These are phyloP conservation scores for Cryptoblepharus egeriae DNA, from an alignment of 2,797 vertebrate genomes.

Conservation along the genomic window DNA sequence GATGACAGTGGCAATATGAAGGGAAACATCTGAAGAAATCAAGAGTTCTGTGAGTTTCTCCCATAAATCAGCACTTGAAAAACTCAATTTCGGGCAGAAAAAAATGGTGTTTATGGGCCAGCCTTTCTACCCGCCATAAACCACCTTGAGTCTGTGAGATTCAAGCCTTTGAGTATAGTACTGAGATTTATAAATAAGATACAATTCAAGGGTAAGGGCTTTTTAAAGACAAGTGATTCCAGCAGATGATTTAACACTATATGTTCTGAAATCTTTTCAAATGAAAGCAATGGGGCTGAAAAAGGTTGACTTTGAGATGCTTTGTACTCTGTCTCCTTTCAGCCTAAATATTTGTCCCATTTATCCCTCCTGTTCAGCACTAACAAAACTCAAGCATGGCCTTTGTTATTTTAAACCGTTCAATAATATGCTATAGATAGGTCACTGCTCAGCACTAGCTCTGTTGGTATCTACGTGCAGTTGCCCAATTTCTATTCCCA, in stretches of 20 bases:
- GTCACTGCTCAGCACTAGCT: background rate
- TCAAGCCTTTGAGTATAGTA: too few species aligned
- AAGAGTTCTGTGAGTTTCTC: too few species aligned
- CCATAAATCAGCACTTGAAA: too few species aligned
- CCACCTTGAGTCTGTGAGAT: too few species aligned
- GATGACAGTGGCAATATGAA: too few species aligned
- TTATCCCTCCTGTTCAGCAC: background rate
- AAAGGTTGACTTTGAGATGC: background rate
- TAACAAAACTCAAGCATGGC: background rate
- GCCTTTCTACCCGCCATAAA: too few species aligned
- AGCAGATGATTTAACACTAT: background rate
- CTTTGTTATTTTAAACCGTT: background rate
- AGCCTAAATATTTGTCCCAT: background rate
- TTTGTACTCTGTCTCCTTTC: background rate
- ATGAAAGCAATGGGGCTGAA: background rate
- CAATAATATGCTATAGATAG: background rate
- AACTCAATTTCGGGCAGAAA: too few species aligned
- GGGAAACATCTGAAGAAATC: too few species aligned
- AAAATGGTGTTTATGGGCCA: too few species aligned
- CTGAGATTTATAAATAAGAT: background rate
- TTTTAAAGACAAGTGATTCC: background rate
- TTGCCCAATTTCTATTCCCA: background rate
- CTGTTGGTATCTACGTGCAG: background rate
- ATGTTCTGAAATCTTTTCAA: background rate
- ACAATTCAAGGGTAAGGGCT: background rate